Percentiles rank a stretch among this genome's conserved stretches.
Evolutionary conservation across 2,113 vertebrate species (phyloP).

Genomic region (Cranoglanis bouderius): DNA sequence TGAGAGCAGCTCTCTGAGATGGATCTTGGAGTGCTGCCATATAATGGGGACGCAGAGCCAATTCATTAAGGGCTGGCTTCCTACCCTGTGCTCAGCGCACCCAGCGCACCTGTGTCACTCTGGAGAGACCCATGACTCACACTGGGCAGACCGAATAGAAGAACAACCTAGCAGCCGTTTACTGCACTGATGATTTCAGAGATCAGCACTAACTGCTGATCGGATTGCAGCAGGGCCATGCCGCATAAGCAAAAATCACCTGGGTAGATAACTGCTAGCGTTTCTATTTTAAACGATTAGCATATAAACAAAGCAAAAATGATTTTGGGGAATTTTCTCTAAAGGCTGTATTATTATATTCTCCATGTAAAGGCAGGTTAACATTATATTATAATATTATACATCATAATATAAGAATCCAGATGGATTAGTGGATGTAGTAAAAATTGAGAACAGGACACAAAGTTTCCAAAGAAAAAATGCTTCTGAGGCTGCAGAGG

Average conservation of each 20-base stretch:
- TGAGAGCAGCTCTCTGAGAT: conserved; percentile 38
- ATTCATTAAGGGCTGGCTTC: conserved; percentile 53
- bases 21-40: conserved; percentile 51
- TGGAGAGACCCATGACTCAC: conserved; percentile 33
- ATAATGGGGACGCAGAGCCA: conserved; percentile 48
- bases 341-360: background rate
- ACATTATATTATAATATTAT: background rate
- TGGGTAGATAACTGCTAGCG: background rate
- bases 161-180: conserved; percentile 25
- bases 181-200: conserved; percentile 40
- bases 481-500: background rate
- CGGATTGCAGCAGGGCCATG: conserved; percentile 16
- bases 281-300: background rate
- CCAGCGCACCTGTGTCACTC: conserved; percentile 52
- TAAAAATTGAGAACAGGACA: background rate
- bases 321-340: background rate
- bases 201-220: conserved; percentile 24
- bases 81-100: conserved; percentile 39
- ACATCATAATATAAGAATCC: background rate
- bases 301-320: conserved; percentile 1
- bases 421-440: background rate
- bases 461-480: background rate
- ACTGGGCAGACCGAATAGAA: conserved; percentile 13
- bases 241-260: conserved; percentile 8
- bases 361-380: background rate